Evolutionary conservation across 2,888 invertebrate species (phyloP).

Genomic region (Xiphydria camelus): DNA sequence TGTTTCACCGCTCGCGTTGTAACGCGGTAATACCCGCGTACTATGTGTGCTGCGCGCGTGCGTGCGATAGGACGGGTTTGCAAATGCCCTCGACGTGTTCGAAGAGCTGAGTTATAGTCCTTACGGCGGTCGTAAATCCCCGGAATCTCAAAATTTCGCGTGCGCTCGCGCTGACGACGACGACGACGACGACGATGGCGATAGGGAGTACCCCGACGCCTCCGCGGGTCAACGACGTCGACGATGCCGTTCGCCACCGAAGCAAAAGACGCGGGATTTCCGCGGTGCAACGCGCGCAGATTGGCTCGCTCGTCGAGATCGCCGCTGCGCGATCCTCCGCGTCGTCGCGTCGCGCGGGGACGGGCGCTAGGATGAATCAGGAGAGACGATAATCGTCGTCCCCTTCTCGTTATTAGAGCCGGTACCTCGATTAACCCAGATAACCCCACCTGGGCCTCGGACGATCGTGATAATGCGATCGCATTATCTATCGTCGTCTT

Average conservation of each 20-base stretch:
- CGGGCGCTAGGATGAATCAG: slow-evolving; percentile 12
- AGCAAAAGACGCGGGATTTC: neutral
- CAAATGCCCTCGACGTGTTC: slow-evolving; percentile 30
- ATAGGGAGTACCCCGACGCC: neutral
- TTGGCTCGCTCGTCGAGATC: slow-evolving; percentile 17
- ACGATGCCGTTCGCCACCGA: neutral
- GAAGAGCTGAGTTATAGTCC: slow-evolving; percentile 26
- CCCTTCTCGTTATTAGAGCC: slow-evolving; percentile 14
- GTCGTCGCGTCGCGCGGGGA: neutral
- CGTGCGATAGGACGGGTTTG: slow-evolving; percentile 32
- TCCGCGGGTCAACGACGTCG: slow-evolving; percentile 13
- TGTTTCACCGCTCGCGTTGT: no score
- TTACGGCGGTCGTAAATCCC: slow-evolving; percentile 32
- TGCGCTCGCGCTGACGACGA: no score
- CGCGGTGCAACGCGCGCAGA: slow-evolving; percentile 5
- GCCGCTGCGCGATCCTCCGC: slow-evolving; percentile 15
- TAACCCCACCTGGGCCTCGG: no score
- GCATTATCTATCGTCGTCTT: slow-evolving; percentile 40
- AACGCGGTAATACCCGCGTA: neutral
- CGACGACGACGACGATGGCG: no score
- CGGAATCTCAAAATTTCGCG: neutral
- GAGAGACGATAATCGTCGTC: slow-evolving; percentile 23
- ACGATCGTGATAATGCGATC: slow-evolving; percentile 45
- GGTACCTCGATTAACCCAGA: slow-evolving; percentile 43
- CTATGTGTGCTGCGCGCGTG: neutral